Base-by-base conservation (phyloP, 2,888 invertebrate genomes). In the Aromia moschata region DNA sequence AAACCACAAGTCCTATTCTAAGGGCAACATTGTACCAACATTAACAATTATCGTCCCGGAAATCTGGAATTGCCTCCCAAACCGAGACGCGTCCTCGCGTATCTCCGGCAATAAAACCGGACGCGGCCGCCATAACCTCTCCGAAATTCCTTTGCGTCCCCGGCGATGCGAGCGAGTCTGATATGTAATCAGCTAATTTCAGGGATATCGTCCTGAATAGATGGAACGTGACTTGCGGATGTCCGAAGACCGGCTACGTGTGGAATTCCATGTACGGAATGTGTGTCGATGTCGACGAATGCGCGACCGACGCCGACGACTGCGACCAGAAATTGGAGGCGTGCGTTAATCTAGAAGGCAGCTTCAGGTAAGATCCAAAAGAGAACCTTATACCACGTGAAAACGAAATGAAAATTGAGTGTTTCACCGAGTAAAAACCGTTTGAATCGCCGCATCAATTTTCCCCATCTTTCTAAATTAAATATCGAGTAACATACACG, bases 261-360 rank as follows among this genome's bases (percentile, higher is more conserved):
- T 88, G 86, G 86, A 84, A 82, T 63, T 84, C 87, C 7, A 77
- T 82, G 64, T 87, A 83, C 73, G 85, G 86, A n/a, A 81, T 85
- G 63, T 89, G 89, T 76, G 80, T 87, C 2, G 88, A 88, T 75
- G 74, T 84, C 30, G 85, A 89, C 72, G 88, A 88, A 77, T 89
- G 89, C 70, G 59, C 65, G 14, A 57, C 49, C 2, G 67, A 73
- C 5, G 73, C 70, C 12, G 80, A 84, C 67, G 76, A 77, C 60
- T 85, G 85, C 69, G 70, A 82, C 40, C 70, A 66, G 0, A 60
- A 68, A 14, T 78, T 81, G 0, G 82, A 87, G 73, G 80, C 80
- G 54, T 88, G 88, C 73, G 68, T 87, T 49, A 89, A 89, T 78
- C 69, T 84, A 44, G 83, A 83, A 1, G 86, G 86, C 17, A 74